These are phyloP conservation scores for Larimichthys crocea DNA, from an alignment of 2,113 vertebrate genomes.

Conservation along the genomic window DNA sequence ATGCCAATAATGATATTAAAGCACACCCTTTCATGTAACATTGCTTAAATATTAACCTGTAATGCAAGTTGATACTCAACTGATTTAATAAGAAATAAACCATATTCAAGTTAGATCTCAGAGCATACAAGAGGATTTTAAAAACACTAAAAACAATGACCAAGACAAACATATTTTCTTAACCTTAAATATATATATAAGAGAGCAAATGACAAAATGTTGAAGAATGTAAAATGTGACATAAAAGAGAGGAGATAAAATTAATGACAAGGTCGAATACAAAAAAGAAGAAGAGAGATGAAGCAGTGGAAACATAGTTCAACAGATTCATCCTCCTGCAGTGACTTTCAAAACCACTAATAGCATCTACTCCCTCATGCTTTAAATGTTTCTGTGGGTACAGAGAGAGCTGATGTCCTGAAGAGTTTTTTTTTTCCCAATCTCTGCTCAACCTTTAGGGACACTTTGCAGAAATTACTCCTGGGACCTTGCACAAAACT, in stretches of 20 bases:
- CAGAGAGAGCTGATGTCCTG: slow-evolving; percentile 47
- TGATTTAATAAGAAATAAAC: slow-evolving; percentile 13
- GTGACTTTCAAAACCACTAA: slow-evolving; percentile 47
- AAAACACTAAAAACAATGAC: slow-evolving; percentile 19
- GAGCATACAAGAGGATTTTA: not conserved
- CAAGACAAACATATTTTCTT: slow-evolving; percentile 2
- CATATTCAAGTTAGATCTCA: not conserved
- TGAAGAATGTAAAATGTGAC: not conserved
- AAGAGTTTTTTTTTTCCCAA: slow-evolving; percentile 53
- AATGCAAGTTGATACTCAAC: not conserved
- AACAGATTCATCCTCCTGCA: slow-evolving; percentile 24
- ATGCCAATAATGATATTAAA: too few species aligned
- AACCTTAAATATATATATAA: not conserved
- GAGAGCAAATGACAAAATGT: not conserved
- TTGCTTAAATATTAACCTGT: too few species aligned
- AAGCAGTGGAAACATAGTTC: slow-evolving; percentile 35
- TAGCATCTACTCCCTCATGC: slow-evolving; percentile 51
- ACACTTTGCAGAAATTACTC: slow-evolving; percentile 59
- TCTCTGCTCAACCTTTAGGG: slow-evolving; percentile 61
- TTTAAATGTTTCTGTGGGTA: slow-evolving; percentile 60
- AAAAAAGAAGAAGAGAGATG: not conserved
- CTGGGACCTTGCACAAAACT: slow-evolving; percentile 47
- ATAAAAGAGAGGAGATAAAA: slow-evolving; percentile 7
- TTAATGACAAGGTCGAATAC: slow-evolving; percentile 8
- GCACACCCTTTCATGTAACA: too few species aligned